Evolutionary conservation across 1,140 invertebrate genomes (phyloP), one percentile per base, ranked within the genome.

Genomic region (Homalodisca vitripennis): DNA sequence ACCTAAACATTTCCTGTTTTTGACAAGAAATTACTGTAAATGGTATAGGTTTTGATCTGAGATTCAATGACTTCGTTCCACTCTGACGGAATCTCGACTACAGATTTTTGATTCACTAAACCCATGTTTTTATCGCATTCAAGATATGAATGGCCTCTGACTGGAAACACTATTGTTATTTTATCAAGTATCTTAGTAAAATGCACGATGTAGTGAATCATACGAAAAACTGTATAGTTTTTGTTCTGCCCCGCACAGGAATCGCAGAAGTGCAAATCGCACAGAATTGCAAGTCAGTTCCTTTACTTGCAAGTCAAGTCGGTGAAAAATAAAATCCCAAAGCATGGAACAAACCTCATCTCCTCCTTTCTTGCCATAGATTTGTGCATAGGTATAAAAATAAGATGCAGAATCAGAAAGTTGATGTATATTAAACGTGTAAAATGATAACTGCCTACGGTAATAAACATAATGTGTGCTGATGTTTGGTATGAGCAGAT

Each of bases 201-300:
- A 26, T 68, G 67, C 20, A 75, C 73, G 13, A 75, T 31, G 68
- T 74, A 71, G 48, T 73, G 70, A 29, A 71, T 55, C 30, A 69
- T 67, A 24, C 72, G 32, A 31, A 71, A 26, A 32, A 69, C 55
- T 13, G 65, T 73, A 26, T 29, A 71, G 30, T 73, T 73, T 20
- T 73, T 73, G 27, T 73, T 72, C 46, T 72, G 66, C n/a, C 66
- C 66, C 24, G 51, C 68, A 67, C 73, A 72, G 10, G 73, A 74
- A 41, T 74, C 72, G 34, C 72, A 74, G 70, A 74, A 74, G 13
- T n/a, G n/a, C n/a, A n/a, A n/a, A n/a, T n/a, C n/a, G n/a, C n/a
- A n/a, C n/a, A n/a, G n/a, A n/a, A n/a, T n/a, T n/a, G n/a, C 73
- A 57, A 17, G 57, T 67, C 68, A 71, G 66, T 30, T 68, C 6